Conservation (phyloP, 2,888 invertebrate species). For the Scelioninae gen. 2 region DNA sequence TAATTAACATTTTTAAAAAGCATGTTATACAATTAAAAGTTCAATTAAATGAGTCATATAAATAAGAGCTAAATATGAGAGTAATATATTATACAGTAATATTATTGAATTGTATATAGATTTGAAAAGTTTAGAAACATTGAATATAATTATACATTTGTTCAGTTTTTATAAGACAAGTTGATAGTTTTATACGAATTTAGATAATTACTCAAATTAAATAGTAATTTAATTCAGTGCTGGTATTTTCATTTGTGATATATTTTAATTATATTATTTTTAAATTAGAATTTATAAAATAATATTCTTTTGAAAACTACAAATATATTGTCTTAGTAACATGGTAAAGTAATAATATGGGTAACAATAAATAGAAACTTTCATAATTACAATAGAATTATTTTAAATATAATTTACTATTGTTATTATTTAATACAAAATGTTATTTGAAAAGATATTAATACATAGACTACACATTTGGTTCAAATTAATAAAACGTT, state of each 20-base stretch:
- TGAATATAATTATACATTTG: slow-evolving; percentile 12
- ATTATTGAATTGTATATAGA: slow-evolving; percentile 9
- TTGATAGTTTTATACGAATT: slow-evolving; percentile 15
- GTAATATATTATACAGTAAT: slow-evolving; percentile 2
- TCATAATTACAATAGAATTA: no score
- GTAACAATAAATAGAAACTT: no score
- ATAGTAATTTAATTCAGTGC: background rate
- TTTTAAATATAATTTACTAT: no score
- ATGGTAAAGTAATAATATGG: no score
- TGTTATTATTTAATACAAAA: no score
- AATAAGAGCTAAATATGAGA: background rate
- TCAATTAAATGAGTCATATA: background rate
- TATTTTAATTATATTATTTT: background rate
- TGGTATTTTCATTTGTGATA: slow-evolving; percentile 7
- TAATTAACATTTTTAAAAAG: background rate
- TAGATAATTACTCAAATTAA: slow-evolving; percentile 7
- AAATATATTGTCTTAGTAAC: no score
- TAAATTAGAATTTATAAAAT: no score
- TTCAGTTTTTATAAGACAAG: background rate
- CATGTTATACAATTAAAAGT: background rate
- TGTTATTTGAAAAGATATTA: no score
- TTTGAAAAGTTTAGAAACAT: slow-evolving; percentile 24
- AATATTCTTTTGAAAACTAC: no score
- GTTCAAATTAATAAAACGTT: no score
- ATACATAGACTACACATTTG: no score